Percentiles rank a stretch among this genome's conserved stretches.
Conservation (phyloP, 1,140 invertebrate species). For the Colletes gigas region DNA sequence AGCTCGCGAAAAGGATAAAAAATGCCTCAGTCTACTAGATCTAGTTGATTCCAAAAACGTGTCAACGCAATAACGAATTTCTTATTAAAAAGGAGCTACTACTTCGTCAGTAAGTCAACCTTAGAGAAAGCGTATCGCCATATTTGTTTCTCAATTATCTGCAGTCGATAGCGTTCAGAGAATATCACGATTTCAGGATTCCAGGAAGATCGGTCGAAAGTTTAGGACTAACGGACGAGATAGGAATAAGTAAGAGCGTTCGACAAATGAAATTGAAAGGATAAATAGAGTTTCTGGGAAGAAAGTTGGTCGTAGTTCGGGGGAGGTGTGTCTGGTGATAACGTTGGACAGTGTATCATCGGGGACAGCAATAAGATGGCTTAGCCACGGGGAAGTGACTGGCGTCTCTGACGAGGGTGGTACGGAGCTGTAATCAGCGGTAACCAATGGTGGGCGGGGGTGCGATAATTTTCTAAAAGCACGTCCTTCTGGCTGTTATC, state of each 20-base stretch:
- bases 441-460: slow-evolving; percentile 20
- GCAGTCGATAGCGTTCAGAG: background rate
- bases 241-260: background rate
- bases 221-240: background rate
- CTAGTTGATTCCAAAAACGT: too few species aligned
- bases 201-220: background rate
- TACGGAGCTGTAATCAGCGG: slow-evolving; percentile 59
- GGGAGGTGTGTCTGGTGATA: slow-evolving; percentile 40
- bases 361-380: slow-evolving; percentile 38
- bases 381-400: slow-evolving; percentile 29
- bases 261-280: slow-evolving; percentile 1
- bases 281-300: slow-evolving; percentile 18
- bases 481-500: slow-evolving; percentile 14
- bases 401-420: slow-evolving; percentile 69
- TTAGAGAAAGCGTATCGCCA: too few species aligned
- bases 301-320: background rate
- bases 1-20: too few species aligned
- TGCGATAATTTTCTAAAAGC: slow-evolving; percentile 50
- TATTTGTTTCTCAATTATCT: slow-evolving; percentile 17
- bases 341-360: slow-evolving; percentile 32
- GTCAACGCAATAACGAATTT: too few species aligned
- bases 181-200: background rate
- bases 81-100: too few species aligned
- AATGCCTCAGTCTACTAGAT: too few species aligned
- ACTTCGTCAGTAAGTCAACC: too few species aligned